These are phyloP conservation scores for Neotoma lepida DNA, from an alignment of 2,113 vertebrate species.

Conservation along the genomic window DNA sequence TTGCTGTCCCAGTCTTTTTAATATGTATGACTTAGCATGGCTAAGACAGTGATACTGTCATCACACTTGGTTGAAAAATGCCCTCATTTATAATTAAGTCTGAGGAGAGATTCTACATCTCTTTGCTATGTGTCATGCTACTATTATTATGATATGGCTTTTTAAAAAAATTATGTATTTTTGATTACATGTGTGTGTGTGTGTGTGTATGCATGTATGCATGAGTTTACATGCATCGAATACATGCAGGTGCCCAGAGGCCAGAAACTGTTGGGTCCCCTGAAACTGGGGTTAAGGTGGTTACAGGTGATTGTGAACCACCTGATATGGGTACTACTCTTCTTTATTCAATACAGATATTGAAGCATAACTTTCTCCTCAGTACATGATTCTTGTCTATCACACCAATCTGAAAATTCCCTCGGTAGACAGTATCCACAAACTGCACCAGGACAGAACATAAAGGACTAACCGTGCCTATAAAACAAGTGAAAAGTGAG, in stretches of 20 bases:
- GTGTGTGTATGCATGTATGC: not conserved
- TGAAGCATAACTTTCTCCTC: constrained; percentile 2
- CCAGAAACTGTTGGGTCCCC: not conserved
- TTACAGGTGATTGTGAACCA: not conserved
- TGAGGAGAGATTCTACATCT: not conserved
- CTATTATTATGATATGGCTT: not conserved
- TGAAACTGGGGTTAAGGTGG: not conserved
- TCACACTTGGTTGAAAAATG: not conserved
- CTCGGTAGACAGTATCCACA: not conserved
- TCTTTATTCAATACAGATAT: not conserved
- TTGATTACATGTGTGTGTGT: not conserved
- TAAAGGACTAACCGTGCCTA: not conserved
- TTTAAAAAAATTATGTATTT: not conserved
- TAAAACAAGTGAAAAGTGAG: not conserved
- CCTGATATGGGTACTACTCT: not conserved
- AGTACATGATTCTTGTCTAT: not conserved
- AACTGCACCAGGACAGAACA: not conserved
- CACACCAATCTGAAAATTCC: not conserved
- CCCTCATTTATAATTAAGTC: not conserved
- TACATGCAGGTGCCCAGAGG: not conserved
- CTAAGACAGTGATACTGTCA: not conserved
- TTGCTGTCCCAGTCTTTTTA: not conserved
- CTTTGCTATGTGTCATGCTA: not conserved
- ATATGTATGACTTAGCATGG: not conserved
- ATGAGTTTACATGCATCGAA: not conserved